Evolutionary conservation across 2,113 vertebrate genomes (phyloP).

Genomic region (Tachysurus vachellii): DNA sequence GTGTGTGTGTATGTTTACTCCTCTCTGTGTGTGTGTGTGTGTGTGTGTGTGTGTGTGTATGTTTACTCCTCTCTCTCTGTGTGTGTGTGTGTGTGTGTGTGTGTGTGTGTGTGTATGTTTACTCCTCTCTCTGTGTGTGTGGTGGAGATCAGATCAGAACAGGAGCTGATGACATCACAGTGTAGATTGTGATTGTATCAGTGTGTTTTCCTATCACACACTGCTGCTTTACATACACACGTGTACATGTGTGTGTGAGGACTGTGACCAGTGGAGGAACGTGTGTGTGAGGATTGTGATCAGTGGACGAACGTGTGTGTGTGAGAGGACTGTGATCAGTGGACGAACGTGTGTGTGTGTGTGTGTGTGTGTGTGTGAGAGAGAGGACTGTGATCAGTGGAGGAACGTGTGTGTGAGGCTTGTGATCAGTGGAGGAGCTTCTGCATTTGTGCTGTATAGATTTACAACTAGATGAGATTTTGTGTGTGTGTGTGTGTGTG

Average conservation of each 20-base stretch:
- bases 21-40: too few species aligned
- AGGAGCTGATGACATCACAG: not conserved
- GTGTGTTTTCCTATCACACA: slow-evolving; percentile 1
- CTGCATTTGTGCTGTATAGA: not conserved
- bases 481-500: not conserved
- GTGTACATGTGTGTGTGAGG: not conserved
- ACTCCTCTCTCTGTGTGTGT: not conserved
- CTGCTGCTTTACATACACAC: not conserved
- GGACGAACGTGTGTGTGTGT: too few species aligned
- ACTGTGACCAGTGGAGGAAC: slow-evolving; percentile 10
- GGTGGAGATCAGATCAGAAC: not conserved
- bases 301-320: too few species aligned
- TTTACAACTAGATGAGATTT: not conserved
- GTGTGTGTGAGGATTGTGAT: not conserved
- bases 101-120: not conserved
- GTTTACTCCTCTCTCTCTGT: not conserved
- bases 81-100: not conserved
- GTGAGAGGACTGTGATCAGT: too few species aligned
- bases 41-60: not conserved
- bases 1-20: not conserved
- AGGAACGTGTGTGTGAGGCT: not conserved
- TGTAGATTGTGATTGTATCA: not conserved
- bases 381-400: not conserved
- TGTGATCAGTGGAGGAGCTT: not conserved
- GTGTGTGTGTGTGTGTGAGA: not conserved